phyloP scores from a whole-genome alignment of 2,797 vertebrate genomes.

The Galaxias olidus region DNA sequence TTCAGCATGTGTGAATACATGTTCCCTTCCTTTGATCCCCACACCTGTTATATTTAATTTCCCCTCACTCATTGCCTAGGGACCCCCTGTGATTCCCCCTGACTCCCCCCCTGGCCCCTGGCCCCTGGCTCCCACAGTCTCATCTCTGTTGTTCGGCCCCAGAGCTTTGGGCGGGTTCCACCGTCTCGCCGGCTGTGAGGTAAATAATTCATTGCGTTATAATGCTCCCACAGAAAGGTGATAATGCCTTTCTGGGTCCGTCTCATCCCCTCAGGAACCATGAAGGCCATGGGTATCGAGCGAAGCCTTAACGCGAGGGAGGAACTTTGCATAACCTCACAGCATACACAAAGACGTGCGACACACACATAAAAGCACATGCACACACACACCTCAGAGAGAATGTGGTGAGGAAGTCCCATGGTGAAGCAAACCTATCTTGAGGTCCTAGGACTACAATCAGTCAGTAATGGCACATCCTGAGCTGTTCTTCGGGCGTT shows the following conservation, averaged over 20 bases:
- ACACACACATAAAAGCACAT: neutral
- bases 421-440: neutral
- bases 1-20: slow-evolving; percentile 6
- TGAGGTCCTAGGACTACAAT: neutral
- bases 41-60: slow-evolving; percentile 65
- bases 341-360: slow-evolving; percentile 27
- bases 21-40: slow-evolving; percentile 48
- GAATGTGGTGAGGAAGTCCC: too few species aligned
- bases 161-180: slow-evolving; percentile 50
- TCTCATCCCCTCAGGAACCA: slow-evolving; percentile 54
- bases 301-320: slow-evolving; percentile 27
- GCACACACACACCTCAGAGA: neutral
- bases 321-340: slow-evolving; percentile 51
- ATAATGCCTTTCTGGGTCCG: slow-evolving; percentile 70
- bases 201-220: slow-evolving; percentile 73
- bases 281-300: slow-evolving; percentile 35
- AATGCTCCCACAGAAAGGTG: slow-evolving; percentile 69
- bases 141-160: slow-evolving; percentile 22
- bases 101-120: slow-evolving; percentile 51
- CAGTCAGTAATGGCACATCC: too few species aligned
- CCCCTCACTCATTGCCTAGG: slow-evolving; percentile 54
- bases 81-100: slow-evolving; percentile 45
- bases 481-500: too few species aligned
- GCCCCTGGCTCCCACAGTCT: slow-evolving; percentile 36
- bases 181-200: slow-evolving; percentile 43